Evolutionary conservation across 2,113 vertebrate species (phyloP).

Genomic region (Herpailurus yagouaroundi): DNA sequence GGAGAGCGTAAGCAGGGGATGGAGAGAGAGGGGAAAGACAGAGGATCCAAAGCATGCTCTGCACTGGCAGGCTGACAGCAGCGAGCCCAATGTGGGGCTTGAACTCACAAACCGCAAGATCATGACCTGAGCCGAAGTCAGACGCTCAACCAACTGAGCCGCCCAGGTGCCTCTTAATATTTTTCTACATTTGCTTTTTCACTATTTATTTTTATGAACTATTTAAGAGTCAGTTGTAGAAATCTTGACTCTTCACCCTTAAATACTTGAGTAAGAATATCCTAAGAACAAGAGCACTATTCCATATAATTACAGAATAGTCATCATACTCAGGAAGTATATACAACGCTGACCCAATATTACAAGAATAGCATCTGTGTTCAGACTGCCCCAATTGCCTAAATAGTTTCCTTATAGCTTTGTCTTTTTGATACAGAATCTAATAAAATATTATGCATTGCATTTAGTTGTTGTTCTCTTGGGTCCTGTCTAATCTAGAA

Average conservation of each 20-base stretch:
- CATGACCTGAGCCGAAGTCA: too few species aligned
- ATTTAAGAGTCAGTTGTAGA: neutral
- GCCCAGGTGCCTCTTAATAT: too few species aligned
- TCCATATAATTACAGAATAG: neutral
- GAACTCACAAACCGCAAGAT: too few species aligned
- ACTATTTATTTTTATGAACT: neutral
- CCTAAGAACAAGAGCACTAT: neutral
- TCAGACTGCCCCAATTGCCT: neutral
- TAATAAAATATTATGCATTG: neutral
- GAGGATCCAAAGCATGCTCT: too few species aligned
- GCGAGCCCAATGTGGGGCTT: too few species aligned
- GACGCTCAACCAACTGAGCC: too few species aligned
- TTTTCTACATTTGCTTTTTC: neutral
- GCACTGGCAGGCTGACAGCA: too few species aligned
- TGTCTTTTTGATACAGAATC: neutral
- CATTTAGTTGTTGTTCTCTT: neutral
- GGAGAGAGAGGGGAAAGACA: too few species aligned
- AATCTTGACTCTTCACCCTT: neutral
- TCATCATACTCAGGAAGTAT: neutral
- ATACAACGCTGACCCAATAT: neutral
- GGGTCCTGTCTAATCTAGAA: conserved; percentile 22
- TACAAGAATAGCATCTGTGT: neutral
- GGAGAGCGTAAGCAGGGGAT: too few species aligned
- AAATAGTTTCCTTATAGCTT: neutral
- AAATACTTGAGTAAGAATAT: conserved; percentile 23